Evolutionary conservation across 2,113 vertebrate genomes (phyloP), one percentile per base, ranked within the genome.

Genomic region (Hydropotes inermis): DNA sequence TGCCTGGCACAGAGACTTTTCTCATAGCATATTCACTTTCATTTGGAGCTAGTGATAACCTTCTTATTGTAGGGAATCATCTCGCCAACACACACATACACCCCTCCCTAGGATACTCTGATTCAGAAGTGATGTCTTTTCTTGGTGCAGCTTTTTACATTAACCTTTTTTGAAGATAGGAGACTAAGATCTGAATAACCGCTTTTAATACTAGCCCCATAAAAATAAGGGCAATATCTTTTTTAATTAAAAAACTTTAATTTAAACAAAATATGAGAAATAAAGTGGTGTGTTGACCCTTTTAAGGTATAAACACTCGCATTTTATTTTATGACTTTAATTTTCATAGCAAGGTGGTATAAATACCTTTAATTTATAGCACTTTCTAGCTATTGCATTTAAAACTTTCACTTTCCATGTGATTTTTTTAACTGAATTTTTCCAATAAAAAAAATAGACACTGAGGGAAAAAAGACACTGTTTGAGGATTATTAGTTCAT

Each of bases 341-440:
- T 7, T 45, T 11, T 36, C 33, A 60, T 23, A 30, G 57, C 81
- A 78, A 45, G 57, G 36, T 83, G 58, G 6, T 43, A 39, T 33
- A 39, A 87, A 39, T 30, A 36, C 28, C 43, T 87, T 70, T 55
- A 25, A 30, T 92, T 43, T 74, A 52, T 86, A 86, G 50, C 36
- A 39, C 57, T 82, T 93, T 45, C 55, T 81, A 57, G n/a, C 39
- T 30, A 28, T 30, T 89, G 33, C 67, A 23, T 12, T 61, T 60
- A 57, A 85, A 50, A 55, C 43, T 64, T 81, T 57, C 57, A 10
- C 47, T 79, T 81, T 55, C 58, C 50, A 12, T 52, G 0, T 60
- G 50, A 87, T 60, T 91, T 87, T 85, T 85, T 92, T 83, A 93
- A 76, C 27, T 74, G 93, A 50, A n/a, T 70, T 94, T 93, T 94